Conservation (phyloP, 35 echinoderm and acorn worm species). For the Eucidaris tribuloides region DNA sequence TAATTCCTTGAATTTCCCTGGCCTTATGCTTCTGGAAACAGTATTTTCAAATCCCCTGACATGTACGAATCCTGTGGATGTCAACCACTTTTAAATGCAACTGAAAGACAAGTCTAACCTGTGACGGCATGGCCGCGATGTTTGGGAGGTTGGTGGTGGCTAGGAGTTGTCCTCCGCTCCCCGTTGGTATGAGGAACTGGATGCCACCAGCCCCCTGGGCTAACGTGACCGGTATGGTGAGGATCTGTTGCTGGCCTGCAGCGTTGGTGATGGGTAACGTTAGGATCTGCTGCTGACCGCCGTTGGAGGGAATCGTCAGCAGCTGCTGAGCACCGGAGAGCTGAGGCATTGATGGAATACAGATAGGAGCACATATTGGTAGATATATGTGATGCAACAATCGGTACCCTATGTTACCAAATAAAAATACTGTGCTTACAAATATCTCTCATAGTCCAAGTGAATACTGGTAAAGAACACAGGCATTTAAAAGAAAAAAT, state of each 20-base stretch:
- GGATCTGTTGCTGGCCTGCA: constrained; percentile 96
- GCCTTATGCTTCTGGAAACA: no score
- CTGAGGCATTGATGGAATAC: constrained; percentile 16
- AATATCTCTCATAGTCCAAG: no score
- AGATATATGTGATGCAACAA: no score
- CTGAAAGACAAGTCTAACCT: constrained; percentile 11
- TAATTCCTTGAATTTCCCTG: no score
- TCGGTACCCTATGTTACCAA: no score
- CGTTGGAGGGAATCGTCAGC: constrained; percentile 86
- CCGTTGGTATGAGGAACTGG: constrained; percentile 96
- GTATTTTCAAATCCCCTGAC: no score
- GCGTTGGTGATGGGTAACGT: constrained; percentile 97
- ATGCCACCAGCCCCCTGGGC: constrained; percentile 94
- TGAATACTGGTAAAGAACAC: no score
- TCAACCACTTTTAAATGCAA: no score
- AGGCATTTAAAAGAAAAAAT: no score
- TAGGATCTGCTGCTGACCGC: constrained; percentile 78
- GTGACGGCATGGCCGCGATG: constrained; percentile 54
- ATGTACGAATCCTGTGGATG: no score
- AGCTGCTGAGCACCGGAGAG: constrained; percentile 81
- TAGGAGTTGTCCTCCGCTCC: constrained; percentile 56
- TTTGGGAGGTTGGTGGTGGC: constrained; percentile 63
- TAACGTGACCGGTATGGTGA: constrained; percentile 91
- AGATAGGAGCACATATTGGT: background rate
- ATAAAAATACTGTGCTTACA: no score